phyloP scores from a whole-genome alignment of 2,797 vertebrate genomes.

The Chloroceryle amazona region DNA sequence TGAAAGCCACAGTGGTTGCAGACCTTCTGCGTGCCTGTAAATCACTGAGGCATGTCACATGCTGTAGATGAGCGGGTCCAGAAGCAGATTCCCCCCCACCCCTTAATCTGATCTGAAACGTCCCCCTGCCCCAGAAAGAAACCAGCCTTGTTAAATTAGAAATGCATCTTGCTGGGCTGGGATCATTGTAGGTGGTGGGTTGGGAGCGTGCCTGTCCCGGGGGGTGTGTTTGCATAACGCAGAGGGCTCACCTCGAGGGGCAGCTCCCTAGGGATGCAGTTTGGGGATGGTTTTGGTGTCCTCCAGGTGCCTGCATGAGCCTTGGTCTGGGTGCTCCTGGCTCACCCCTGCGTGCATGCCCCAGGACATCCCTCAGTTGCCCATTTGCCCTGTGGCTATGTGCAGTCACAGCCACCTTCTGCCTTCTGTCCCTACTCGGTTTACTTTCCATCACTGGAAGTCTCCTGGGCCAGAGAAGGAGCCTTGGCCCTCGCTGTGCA shows the following conservation, averaged over 20 bases:
- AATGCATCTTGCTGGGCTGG: background rate
- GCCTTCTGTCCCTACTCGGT: rapidly evolving
- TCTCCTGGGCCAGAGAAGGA: background rate
- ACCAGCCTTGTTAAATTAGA: background rate
- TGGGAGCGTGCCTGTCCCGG: rapidly evolving
- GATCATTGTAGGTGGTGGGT: rapidly evolving
- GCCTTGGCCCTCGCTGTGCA: background rate
- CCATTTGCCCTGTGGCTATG: background rate
- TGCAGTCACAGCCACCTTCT: background rate
- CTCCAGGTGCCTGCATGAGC: background rate
- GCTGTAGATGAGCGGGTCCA: background rate
- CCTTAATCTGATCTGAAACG: rapidly evolving
- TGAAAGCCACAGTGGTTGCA: background rate
- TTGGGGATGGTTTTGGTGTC: background rate
- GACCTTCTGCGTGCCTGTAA: background rate
- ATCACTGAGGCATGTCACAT: background rate
- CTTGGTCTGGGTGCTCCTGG: background rate
- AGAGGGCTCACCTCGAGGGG: background rate
- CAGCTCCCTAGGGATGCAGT: background rate
- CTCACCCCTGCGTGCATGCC: background rate
- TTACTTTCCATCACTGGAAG: background rate
- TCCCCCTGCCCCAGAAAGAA: background rate
- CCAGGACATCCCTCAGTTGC: rapidly evolving
- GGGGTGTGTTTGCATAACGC: background rate
- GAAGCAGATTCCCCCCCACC: background rate